These are phyloP conservation scores for Stictocephala bisonia DNA, from an alignment of 2,888 invertebrate species.

Conservation along the genomic window DNA sequence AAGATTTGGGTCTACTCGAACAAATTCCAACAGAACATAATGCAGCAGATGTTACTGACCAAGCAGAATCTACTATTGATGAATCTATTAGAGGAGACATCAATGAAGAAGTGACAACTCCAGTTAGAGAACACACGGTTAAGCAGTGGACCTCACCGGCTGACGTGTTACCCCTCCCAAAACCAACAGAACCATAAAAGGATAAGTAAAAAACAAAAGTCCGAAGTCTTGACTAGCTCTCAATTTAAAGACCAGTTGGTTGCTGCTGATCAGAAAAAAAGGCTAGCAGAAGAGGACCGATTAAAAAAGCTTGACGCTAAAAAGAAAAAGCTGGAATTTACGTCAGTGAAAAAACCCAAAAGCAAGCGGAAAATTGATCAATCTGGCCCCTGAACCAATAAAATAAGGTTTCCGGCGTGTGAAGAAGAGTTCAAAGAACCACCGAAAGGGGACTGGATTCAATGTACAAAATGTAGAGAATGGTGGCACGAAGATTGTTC, in stretches of 20 bases:
- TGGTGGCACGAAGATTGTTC: conserved; percentile 41
- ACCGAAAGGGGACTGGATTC: conserved; percentile 33
- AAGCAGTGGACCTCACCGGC: neutral
- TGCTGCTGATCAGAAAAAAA: too few relatives aligned
- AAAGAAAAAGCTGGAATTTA: too few relatives aligned
- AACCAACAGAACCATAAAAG: neutral
- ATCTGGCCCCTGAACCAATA: neutral
- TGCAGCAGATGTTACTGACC: neutral
- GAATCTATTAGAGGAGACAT: neutral
- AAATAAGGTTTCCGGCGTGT: conserved; percentile 24
- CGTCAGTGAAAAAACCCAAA: too few relatives aligned
- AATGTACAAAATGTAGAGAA: conserved; percentile 10
- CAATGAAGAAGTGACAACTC: neutral
- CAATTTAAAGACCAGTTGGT: conserved; percentile 10
- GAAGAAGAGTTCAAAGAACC: conserved; percentile 19
- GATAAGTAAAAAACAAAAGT: conserved; percentile 21
- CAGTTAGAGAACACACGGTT: neutral
- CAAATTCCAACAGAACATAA: neutral
- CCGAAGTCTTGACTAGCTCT: conserved; percentile 22
- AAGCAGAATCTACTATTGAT: neutral
- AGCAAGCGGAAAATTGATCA: conserved; percentile 2
- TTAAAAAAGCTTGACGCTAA: neutral
- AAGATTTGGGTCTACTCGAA: too few relatives aligned
- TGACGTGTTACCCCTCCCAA: neutral
- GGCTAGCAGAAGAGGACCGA: neutral